These are phyloP conservation scores for Alauda arvensis DNA, from an alignment of 2,797 vertebrate species.

Conservation along the genomic window DNA sequence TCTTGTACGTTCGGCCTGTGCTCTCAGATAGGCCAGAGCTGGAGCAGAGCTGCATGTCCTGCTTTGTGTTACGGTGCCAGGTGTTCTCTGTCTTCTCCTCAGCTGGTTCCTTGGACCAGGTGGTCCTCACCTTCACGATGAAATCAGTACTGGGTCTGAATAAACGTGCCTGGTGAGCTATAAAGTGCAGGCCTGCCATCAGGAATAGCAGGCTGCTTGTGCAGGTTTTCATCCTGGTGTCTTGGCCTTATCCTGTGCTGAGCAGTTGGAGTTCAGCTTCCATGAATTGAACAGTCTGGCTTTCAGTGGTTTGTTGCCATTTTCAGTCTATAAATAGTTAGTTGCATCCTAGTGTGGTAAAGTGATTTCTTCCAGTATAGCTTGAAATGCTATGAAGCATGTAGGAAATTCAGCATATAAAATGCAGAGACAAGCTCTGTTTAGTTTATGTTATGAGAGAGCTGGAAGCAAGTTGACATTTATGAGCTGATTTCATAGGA, in stretches of 20 bases:
- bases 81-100: neutral
- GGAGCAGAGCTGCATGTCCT: neutral
- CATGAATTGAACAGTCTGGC: neutral
- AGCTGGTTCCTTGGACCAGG: neutral
- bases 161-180: neutral
- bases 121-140: neutral
- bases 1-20: rapidly evolving
- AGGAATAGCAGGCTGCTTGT: neutral
- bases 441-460: neutral
- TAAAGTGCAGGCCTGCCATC: neutral
- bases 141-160: neutral
- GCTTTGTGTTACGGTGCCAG: neutral
- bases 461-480: slow-evolving; percentile 23
- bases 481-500: slow-evolving; percentile 22
- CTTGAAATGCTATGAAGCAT: neutral
- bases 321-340: neutral
- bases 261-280: neutral
- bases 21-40: neutral
- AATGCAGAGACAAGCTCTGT: slow-evolving; percentile 25
- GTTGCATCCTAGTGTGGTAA: neutral
- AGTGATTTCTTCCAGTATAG: neutral
- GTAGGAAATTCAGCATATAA: neutral
- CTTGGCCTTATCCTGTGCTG: neutral
- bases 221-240: neutral
- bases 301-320: neutral